Conservation (phyloP, 2,888 invertebrate genomes). For the Harpalus rufipes region DNA sequence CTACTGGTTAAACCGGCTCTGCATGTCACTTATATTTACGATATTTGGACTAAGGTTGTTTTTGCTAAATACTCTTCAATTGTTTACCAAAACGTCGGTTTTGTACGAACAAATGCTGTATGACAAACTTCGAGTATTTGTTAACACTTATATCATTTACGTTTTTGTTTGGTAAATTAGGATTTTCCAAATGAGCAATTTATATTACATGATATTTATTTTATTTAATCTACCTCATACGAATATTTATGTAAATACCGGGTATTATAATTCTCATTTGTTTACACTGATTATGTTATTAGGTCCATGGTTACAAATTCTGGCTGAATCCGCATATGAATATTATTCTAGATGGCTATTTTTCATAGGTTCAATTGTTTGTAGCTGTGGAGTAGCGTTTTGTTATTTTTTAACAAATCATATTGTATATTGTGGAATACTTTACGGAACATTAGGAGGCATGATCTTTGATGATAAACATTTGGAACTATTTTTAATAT, state of each 20-base stretch:
- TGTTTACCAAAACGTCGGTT: too few relatives aligned
- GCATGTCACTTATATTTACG: too few relatives aligned
- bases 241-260: constrained; percentile 26
- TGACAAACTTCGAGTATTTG: too few relatives aligned
- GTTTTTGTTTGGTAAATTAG: constrained; percentile 6
- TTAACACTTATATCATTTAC: not conserved
- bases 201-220: constrained; percentile 46
- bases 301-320: constrained; percentile 56
- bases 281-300: constrained; percentile 28
- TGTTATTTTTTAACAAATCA: constrained; percentile 29
- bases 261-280: constrained; percentile 40
- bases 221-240: constrained; percentile 22
- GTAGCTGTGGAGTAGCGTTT: constrained; percentile 21
- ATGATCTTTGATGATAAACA: not conserved
- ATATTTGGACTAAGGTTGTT: too few relatives aligned
- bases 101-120: too few relatives aligned
- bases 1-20: too few relatives aligned
- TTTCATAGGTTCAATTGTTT: constrained; percentile 45
- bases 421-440: constrained; percentile 13
- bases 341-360: constrained; percentile 41
- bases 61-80: too few relatives aligned
- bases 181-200: constrained; percentile 49
- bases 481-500: not conserved
- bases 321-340: constrained; percentile 53
- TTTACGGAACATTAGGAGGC: constrained; percentile 55